These are phyloP conservation scores for Raphicerus campestris DNA, from an alignment of 2,113 vertebrate genomes.

Conservation along the genomic window DNA sequence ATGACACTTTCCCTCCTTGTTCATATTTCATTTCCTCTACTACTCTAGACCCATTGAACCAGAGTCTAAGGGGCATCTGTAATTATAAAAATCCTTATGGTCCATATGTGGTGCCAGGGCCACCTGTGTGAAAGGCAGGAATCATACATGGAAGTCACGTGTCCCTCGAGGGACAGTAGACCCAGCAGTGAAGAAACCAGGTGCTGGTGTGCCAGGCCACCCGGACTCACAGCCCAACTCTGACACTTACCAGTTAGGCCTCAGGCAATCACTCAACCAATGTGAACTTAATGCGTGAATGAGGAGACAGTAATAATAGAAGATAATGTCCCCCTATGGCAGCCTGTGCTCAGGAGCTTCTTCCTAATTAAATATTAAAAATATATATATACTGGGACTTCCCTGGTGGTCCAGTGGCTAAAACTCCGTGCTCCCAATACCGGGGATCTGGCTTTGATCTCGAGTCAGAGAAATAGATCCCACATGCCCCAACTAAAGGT, in stretches of 20 bases:
- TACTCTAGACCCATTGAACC: not conserved
- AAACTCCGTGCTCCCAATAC: not conserved
- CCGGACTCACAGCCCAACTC: slow-evolving; percentile 43
- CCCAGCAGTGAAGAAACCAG: not conserved
- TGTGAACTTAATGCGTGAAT: not conserved
- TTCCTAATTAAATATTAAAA: not conserved
- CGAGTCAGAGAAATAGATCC: not conserved
- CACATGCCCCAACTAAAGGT: not conserved
- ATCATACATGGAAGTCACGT: not conserved
- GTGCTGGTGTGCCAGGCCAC: not conserved
- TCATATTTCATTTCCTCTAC: not conserved
- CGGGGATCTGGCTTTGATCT: not conserved
- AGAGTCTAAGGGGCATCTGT: not conserved
- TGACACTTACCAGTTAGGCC: not conserved
- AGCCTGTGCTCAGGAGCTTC: not conserved
- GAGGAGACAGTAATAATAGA: not conserved
- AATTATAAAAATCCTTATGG: not conserved
- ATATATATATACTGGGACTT: not conserved
- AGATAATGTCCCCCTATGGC: not conserved
- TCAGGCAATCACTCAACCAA: not conserved
- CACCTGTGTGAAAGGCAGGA: not conserved
- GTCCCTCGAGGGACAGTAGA: not conserved
- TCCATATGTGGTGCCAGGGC: not conserved
- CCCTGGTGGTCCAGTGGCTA: not conserved
- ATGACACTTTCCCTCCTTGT: not conserved